phyloP scores from a whole-genome alignment of 2,797 vertebrate genomes.

The Platyrinchus mystaceus region DNA sequence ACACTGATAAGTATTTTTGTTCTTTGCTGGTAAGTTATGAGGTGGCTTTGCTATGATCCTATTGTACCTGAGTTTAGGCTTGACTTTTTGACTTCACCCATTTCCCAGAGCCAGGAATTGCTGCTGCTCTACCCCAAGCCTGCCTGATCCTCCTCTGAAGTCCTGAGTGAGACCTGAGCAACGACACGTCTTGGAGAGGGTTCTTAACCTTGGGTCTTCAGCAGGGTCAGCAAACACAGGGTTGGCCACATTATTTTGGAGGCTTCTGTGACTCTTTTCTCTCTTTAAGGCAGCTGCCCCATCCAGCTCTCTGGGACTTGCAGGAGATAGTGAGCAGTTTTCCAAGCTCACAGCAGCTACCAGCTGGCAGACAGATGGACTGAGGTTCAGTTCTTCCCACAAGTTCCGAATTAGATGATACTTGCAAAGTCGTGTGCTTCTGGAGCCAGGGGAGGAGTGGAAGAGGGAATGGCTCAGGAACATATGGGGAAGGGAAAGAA shows the following conservation, averaged over 20 bases:
- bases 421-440: not conserved
- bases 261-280: not conserved
- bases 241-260: not conserved
- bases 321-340: not conserved
- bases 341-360: not conserved
- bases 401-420: not conserved
- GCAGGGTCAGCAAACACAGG: not conserved
- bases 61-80: not conserved
- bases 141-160: not conserved
- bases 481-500: not conserved
- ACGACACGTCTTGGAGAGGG: not conserved
- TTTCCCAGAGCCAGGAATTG: not conserved
- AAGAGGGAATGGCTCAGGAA: not conserved
- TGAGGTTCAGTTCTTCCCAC: not conserved
- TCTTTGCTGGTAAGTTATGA: not conserved
- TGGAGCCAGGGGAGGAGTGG: not conserved
- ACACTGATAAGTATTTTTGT: not conserved
- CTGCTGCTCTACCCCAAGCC: not conserved
- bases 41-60: not conserved
- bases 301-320: not conserved
- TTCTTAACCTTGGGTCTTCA: not conserved
- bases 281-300: not conserved
- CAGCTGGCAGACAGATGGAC: conserved; percentile 30
- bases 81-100: not conserved
- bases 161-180: not conserved